A percentile compares a stretch with the other conserved stretches of the same genome.
phyloP scores from a whole-genome alignment of 2,113 vertebrate species.

The Lanius ludovicianus region DNA sequence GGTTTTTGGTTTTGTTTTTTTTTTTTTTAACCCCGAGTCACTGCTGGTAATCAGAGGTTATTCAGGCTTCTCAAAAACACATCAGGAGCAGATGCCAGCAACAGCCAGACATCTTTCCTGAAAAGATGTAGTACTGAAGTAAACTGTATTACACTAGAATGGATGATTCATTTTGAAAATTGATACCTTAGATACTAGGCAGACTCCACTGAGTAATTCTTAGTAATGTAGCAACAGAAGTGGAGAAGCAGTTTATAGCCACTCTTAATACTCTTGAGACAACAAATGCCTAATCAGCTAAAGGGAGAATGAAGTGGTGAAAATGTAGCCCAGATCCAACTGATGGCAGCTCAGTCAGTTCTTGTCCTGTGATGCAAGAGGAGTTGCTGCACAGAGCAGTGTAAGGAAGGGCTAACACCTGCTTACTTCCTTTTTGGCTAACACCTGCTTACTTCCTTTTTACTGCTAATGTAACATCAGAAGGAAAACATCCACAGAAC shows the following conservation, averaged over 20 bases:
- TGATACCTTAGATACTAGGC: not conserved
- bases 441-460: not conserved
- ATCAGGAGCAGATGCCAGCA: slow-evolving; percentile 37
- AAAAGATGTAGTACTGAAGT: not conserved
- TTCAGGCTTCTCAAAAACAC: slow-evolving; percentile 55
- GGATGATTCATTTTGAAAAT: slow-evolving; percentile 20
- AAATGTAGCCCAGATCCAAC: not conserved
- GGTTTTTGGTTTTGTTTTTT: not conserved
- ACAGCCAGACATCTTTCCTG: not conserved
- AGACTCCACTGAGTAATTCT: not conserved
- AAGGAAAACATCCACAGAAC: not conserved
- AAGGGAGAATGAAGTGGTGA: not conserved
- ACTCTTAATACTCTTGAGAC: not conserved
- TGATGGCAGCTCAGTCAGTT: not conserved
- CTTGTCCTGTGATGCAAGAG: not conserved
- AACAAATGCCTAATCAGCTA: not conserved
- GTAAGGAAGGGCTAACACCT: not conserved
- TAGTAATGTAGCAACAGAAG: not conserved
- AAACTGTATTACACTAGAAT: slow-evolving; percentile 24
- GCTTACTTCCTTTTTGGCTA: not conserved
- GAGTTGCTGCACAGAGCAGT: not conserved
- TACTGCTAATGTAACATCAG: not conserved
- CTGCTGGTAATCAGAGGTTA: slow-evolving; percentile 51
- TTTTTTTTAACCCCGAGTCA: not conserved
- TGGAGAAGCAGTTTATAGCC: not conserved